Evolutionary conservation across 1,140 invertebrate genomes (phyloP), one percentile per base, ranked within the genome.

Genomic region (Chelonus insularis): DNA sequence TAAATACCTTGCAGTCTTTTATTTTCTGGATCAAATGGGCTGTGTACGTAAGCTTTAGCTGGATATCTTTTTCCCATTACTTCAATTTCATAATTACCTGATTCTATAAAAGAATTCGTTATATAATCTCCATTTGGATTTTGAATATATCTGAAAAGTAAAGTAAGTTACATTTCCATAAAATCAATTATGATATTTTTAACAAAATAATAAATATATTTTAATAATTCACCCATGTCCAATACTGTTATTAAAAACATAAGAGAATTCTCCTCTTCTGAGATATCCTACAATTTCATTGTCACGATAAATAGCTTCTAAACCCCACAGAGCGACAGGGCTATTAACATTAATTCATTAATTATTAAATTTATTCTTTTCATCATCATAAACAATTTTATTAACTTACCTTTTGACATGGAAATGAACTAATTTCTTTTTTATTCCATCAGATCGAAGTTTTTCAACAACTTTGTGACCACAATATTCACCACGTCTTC

Each of bases 291-390:
- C 90, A 0, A 88, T 78, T 68, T 85, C 76, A 0, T 86, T 87
- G 76, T 96, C 87, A 71, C 92, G 86, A 74, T 87, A 92, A 70
- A 96, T 89, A 0, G 88, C 87, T 84, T 96, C 94, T 60, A 93
- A 80, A 4, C 93, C 93, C 83, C 90, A 92, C 16, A 96, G 69
- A 12, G 91, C 86, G 11, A 91, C 78, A 77, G 87, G 76, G 7
- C 84, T 86, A 48, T 68, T 78, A 65, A n/a, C n/a, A n/a, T n/a
- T n/a, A n/a, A n/a, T n/a, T n/a, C n/a, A n/a, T n/a, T n/a, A n/a
- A n/a, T n/a, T n/a, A n/a, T n/a, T n/a, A n/a, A n/a, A n/a, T n/a
- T n/a, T n/a, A n/a, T n/a, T n/a, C n/a, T n/a, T n/a, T n/a, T n/a
- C n/a, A n/a, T n/a, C n/a, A 37, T 41, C 16, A 20, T 20, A 20